Evolutionary conservation across 2,888 invertebrate species (phyloP).

Genomic region (Dione juno): DNA sequence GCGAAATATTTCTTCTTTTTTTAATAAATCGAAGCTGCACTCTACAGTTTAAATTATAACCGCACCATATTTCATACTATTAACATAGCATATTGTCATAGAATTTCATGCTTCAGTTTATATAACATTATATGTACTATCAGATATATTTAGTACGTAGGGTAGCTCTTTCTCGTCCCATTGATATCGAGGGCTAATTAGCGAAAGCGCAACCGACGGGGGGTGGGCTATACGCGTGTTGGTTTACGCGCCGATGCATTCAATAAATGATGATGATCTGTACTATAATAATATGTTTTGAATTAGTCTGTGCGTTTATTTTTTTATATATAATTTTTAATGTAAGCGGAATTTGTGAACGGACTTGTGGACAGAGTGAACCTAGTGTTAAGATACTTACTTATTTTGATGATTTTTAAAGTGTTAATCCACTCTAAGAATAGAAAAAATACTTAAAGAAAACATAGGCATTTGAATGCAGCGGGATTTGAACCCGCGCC

Average conservation of each 20-base stretch:
- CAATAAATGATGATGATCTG: conserved; percentile 16
- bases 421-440: no score
- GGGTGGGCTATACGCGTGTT: conserved; percentile 35
- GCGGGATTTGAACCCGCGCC: no score
- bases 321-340: conserved; percentile 13
- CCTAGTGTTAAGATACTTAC: no score
- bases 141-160: conserved; percentile 51
- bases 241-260: conserved; percentile 25
- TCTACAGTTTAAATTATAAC: neutral
- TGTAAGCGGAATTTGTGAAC: no score
- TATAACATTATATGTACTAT: conserved; percentile 24
- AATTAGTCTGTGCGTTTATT: neutral
- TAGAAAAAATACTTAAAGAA: no score
- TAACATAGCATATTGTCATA: neutral
- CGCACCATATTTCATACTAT: neutral
- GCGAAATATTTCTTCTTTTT: no score
- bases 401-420: no score
- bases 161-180: conserved; percentile 61
- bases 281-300: neutral
- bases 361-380: no score
- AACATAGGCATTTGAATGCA: no score
- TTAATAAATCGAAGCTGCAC: no score
- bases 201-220: conserved; percentile 45
- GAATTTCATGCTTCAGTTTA: neutral
- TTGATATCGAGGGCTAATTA: conserved; percentile 72